Evolutionary conservation across 2,797 vertebrate genomes (phyloP).

Genomic region (Spea hammondii): DNA sequence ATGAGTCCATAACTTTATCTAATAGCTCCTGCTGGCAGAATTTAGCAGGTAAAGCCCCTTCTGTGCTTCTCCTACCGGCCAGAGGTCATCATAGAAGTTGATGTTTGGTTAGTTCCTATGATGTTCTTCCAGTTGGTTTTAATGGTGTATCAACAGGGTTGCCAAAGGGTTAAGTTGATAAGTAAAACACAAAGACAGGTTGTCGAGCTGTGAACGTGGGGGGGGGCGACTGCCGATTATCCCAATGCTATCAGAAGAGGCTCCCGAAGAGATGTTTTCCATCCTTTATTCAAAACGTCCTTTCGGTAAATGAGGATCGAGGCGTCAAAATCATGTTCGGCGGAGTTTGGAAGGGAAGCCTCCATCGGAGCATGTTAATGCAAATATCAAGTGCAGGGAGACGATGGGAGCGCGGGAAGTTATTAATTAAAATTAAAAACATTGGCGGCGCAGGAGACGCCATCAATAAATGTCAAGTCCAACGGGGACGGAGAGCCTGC

Average conservation of each 20-base stretch:
- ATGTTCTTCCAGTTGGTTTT: no score
- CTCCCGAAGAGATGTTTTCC: background rate
- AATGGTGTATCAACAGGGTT: no score
- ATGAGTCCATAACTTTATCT: no score
- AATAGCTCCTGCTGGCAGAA: no score
- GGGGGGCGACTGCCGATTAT: no score
- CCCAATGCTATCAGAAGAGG: background rate
- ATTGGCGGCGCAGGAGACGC: background rate
- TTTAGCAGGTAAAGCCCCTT: no score
- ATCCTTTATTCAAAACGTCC: slow-evolving; percentile 21
- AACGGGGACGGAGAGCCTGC: background rate
- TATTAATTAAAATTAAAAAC: slow-evolving; percentile 32
- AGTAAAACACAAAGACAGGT: no score
- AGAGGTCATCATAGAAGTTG: no score
- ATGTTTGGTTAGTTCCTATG: no score
- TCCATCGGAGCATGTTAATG: slow-evolving; percentile 7
- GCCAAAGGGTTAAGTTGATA: no score
- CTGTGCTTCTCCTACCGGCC: no score
- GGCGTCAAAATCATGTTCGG: slow-evolving; percentile 15
- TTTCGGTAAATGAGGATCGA: slow-evolving; percentile 24
- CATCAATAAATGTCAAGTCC: slow-evolving; percentile 17
- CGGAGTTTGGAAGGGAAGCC: slow-evolving; percentile 13
- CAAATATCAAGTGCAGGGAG: slow-evolving; percentile 17
- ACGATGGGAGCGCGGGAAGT: slow-evolving; percentile 11
- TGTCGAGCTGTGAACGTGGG: no score